Evolutionary conservation across 2,113 vertebrate genomes (phyloP), one percentile per base, ranked within the genome.

Genomic region (Alaudala cheleensis): DNA sequence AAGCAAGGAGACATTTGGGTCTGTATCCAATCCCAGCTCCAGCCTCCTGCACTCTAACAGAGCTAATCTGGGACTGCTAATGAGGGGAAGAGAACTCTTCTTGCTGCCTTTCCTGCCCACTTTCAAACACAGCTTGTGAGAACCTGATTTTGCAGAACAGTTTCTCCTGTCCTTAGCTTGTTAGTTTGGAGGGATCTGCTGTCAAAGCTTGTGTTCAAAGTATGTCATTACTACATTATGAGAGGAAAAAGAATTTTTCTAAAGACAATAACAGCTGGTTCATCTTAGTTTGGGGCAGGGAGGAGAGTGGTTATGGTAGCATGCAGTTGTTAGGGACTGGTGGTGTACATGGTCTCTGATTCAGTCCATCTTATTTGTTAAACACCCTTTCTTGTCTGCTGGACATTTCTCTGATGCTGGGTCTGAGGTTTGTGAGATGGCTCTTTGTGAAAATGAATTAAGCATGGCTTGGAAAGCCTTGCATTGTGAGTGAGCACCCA

Each of bases 1-100:
- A 88, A 92, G 88, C 83, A 81, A 71, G 72, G 80, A 90, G 80
- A 88, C 57, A 50, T 96, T 93, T 96, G 69, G 29, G 44, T 78
- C 40, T 0, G 0, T 61, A 72, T 81, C 56, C 67, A 94, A 9
- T 19, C 56, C 60, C 51, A 86, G 58, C 51, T 92, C 80, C 76
- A 93, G 51, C 53, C 65, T 86, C 66, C 72, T 0, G 39, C 4
- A 1, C 39, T 10, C 51, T 37, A 50, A 40, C 54, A 3, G 34
- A 77, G 24, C 71, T 90, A 65, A 83, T 66, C 62, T 90, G 79
- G 47, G 88, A 56, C 29, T 93, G 51, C 53, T 86, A 67, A 81
- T 77, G 54, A 77, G 67, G 40, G 39, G 14, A 91, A 90, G 10
- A 86, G 5, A 58, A 14, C n/a, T 73, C 33, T 54, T 65, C 54